phyloP scores from a whole-genome alignment of 2,113 vertebrate species.

The Oncorhynchus mykiss region DNA sequence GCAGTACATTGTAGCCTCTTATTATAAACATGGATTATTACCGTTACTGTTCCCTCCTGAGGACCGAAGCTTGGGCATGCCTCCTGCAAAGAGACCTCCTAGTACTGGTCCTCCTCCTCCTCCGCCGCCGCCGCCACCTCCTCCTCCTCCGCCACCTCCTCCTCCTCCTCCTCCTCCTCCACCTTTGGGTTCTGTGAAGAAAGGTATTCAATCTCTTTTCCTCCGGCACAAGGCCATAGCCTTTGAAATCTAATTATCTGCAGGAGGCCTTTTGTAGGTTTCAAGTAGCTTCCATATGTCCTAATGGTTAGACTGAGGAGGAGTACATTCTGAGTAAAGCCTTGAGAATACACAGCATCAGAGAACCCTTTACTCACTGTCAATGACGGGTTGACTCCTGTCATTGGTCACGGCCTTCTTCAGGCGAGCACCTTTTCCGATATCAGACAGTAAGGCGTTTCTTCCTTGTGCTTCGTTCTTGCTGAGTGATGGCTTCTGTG shows the following conservation, averaged over 20 bases:
- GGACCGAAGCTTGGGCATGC: constrained; percentile 92
- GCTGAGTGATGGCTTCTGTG: constrained; percentile 83
- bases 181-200: constrained; percentile 85
- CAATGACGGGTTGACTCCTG: constrained; percentile 85
- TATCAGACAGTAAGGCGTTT: constrained; percentile 87
- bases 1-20: too few relatives aligned
- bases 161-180: constrained; percentile 62
- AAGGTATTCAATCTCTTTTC: constrained; percentile 1
- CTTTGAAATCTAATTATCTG: too few relatives aligned
- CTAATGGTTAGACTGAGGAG: background rate
- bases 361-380: constrained; percentile 79
- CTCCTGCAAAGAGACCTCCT: constrained; percentile 91
- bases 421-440: constrained; percentile 85
- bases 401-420: constrained; percentile 97
- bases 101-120: constrained; percentile 69
- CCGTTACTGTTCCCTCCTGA: constrained; percentile 78
- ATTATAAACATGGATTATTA: constrained; percentile 50
- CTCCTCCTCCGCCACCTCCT: constrained; percentile 54
- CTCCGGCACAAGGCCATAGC: background rate
- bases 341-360: background rate
- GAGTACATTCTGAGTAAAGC: background rate
- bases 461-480: constrained; percentile 81
- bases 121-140: constrained; percentile 50
- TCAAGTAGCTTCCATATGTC: background rate
- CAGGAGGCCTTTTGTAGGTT: background rate